A percentile compares a stretch with the other conserved stretches of the same genome.
Evolutionary conservation across 1,140 invertebrate species (phyloP).

Genomic region (Leptinotarsa undecemlineata): DNA sequence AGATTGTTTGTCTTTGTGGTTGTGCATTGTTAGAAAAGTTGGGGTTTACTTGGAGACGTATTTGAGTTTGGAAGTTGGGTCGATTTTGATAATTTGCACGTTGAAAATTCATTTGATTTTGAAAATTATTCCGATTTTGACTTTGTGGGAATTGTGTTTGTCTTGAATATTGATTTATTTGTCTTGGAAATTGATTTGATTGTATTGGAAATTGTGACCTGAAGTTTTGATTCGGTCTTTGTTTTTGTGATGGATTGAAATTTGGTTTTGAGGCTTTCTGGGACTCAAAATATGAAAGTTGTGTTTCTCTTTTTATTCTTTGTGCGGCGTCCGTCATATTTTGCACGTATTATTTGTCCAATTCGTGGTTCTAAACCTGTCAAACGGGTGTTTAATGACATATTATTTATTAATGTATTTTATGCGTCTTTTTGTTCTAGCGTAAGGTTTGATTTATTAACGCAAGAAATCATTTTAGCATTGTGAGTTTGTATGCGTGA

Average conservation of each 20-base stretch:
- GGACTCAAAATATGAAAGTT: constrained; percentile 29
- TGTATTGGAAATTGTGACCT: not conserved
- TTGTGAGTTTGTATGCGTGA: constrained; percentile 19
- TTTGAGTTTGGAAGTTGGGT: too few relatives aligned
- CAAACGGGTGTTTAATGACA: constrained; percentile 27
- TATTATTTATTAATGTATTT: constrained; percentile 10
- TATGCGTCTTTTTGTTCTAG: constrained; percentile 15
- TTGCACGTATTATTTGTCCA: constrained; percentile 22
- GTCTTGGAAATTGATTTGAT: not conserved
- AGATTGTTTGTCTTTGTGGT: too few relatives aligned
- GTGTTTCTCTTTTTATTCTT: constrained; percentile 26
- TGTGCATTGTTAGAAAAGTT: too few relatives aligned
- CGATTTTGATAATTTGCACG: too few relatives aligned
- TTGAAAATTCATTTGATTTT: not conserved
- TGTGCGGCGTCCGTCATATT: constrained; percentile 15
- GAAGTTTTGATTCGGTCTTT: not conserved
- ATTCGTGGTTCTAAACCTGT: constrained; percentile 24
- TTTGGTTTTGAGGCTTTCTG: constrained; percentile 24
- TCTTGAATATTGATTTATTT: not conserved
- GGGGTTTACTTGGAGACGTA: too few relatives aligned
- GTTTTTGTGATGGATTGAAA: not conserved
- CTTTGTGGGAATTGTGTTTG: constrained; percentile 6
- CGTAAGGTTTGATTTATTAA: constrained; percentile 24
- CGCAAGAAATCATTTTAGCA: constrained; percentile 22
- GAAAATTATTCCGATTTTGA: not conserved